Percentiles rank a stretch among this genome's conserved stretches.
Conservation (phyloP, 2,888 invertebrate genomes). For the Rhamphomyia laevipes region DNA sequence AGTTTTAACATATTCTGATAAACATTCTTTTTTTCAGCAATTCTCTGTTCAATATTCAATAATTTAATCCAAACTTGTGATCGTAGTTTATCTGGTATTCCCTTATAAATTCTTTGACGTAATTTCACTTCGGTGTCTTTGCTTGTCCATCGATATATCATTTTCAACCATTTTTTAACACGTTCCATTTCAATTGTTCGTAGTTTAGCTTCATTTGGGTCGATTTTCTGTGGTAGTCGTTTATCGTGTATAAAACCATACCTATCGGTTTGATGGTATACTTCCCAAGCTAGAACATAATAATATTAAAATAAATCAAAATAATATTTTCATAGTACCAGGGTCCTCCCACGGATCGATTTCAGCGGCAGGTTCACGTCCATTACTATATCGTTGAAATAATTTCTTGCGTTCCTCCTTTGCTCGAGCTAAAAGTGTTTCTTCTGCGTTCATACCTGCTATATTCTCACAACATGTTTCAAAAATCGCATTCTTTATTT, state of each 20-base stretch:
- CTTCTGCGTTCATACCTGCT: conserved; percentile 38
- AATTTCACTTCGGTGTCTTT: conserved; percentile 58
- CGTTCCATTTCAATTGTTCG: conserved; percentile 72
- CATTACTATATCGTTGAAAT: conserved; percentile 76
- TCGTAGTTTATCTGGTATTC: conserved; percentile 81
- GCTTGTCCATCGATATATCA: conserved; percentile 71
- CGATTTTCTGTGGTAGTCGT: conserved; percentile 59
- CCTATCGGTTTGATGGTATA: conserved; percentile 78
- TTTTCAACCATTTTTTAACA: conserved; percentile 89
- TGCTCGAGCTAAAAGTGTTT: conserved; percentile 69
- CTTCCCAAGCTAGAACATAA: conserved; percentile 46
- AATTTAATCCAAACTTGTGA: conserved; percentile 49
- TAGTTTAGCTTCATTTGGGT: conserved; percentile 57
- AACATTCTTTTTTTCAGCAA: conserved; percentile 56
- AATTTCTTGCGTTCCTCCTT: conserved; percentile 81
- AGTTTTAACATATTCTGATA: conserved; percentile 75
- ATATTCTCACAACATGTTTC: no score
- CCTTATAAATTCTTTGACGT: conserved; percentile 77
- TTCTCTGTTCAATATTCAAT: conserved; percentile 61
- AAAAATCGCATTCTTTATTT: no score
- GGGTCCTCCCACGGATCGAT: conserved; percentile 97
- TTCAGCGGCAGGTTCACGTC: conserved; percentile 70
- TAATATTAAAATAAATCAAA: no score
- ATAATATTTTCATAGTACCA: conserved; percentile 28
- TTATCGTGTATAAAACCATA: conserved; percentile 92